Evolutionary conservation across 2,113 vertebrate genomes (phyloP).

Genomic region (Nansenia antarctica): DNA sequence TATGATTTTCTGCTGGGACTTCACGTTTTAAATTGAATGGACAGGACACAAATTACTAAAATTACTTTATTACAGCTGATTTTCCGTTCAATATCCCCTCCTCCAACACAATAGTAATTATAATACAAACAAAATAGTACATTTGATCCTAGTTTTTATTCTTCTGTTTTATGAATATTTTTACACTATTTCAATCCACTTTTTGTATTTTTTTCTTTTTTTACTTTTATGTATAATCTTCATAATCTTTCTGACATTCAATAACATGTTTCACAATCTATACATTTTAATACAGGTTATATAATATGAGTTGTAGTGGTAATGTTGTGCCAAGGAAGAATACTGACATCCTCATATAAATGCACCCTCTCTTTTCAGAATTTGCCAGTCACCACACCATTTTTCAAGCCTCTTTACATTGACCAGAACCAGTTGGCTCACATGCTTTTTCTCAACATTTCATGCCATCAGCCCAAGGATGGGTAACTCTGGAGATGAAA

Average conservation of each 20-base stretch:
- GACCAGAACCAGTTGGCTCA: conserved; percentile 48
- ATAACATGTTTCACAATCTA: conserved; percentile 97
- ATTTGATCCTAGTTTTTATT: conserved; percentile 86
- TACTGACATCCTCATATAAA: conserved; percentile 98
- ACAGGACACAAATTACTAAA: conserved; percentile 81
- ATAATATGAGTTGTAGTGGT: conserved; percentile 93
- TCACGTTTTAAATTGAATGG: conserved; percentile 10
- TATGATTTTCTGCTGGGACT: too few species aligned
- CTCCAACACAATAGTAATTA: conserved; percentile 97
- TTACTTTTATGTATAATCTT: conserved; percentile 69
- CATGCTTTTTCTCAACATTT: conserved; percentile 42
- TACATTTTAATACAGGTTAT: conserved; percentile 99
- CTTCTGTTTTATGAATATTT: conserved; percentile 76
- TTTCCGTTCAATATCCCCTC: conserved; percentile 92
- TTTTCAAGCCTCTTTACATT: conserved; percentile 54
- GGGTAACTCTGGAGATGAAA: conserved; percentile 41
- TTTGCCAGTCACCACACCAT: conserved; percentile 54
- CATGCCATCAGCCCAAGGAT: conserved; percentile 35
- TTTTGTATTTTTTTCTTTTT: conserved; percentile 62
- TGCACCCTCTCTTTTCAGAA: conserved; percentile 67
- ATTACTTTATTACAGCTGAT: conserved; percentile 99
- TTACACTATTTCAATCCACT: conserved; percentile 77
- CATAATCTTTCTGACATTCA: conserved; percentile 87
- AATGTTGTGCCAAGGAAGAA: conserved; percentile 90
- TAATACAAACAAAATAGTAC: conserved; percentile 99